phyloP scores from a whole-genome alignment of 2,888 invertebrate genomes.

The Dryadula phaetusa region DNA sequence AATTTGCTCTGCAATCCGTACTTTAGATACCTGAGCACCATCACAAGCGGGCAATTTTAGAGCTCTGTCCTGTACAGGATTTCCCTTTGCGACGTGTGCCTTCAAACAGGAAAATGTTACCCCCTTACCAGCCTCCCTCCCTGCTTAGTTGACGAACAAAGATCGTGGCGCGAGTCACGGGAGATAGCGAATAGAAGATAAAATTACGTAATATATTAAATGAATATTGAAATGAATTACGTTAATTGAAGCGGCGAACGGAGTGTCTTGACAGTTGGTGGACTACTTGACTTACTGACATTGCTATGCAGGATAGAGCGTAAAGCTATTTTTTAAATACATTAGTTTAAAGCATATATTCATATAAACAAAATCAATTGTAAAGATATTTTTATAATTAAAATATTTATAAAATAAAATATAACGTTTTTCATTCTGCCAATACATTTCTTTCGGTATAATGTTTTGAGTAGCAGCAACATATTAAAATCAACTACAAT shows the following conservation, averaged over 20 bases:
- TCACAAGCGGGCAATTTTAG: slow-evolving; percentile 79
- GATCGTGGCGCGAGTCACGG: slow-evolving; percentile 46
- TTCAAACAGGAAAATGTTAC: slow-evolving; percentile 81
- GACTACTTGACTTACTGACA: too few relatives aligned
- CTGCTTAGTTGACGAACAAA: slow-evolving; percentile 76
- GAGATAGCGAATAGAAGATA: slow-evolving; percentile 45
- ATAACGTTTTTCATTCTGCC: too few relatives aligned
- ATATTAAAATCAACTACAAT: neutral
- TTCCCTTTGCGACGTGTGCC: slow-evolving; percentile 82
- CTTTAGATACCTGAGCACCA: slow-evolving; percentile 60
- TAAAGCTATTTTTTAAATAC: too few relatives aligned
- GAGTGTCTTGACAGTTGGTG: too few relatives aligned
- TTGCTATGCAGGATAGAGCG: too few relatives aligned
- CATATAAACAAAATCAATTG: too few relatives aligned
- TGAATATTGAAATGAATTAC: neutral
- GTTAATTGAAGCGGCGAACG: neutral
- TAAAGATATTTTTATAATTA: too few relatives aligned
- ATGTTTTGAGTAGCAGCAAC: neutral
- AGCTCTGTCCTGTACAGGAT: slow-evolving; percentile 82
- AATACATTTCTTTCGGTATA: too few relatives aligned
- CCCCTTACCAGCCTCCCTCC: slow-evolving; percentile 63
- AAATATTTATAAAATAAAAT: too few relatives aligned
- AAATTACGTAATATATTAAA: neutral
- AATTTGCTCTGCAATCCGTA: slow-evolving; percentile 50
- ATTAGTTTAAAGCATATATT: too few relatives aligned